These are phyloP conservation scores for Rhodophaea formosa DNA, from an alignment of 2,888 invertebrate genomes.

Conservation along the genomic window DNA sequence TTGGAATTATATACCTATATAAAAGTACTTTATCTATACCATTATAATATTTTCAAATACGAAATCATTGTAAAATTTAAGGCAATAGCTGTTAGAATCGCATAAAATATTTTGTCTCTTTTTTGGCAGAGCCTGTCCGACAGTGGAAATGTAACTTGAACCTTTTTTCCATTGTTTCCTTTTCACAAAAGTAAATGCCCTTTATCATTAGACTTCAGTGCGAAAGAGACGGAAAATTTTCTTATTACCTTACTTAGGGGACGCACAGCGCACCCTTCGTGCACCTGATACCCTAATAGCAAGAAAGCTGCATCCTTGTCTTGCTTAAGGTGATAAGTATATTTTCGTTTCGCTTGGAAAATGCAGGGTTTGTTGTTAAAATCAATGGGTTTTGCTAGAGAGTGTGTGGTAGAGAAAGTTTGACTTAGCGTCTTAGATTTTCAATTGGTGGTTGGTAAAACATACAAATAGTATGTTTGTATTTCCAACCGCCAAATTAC, in stretches of 20 bases:
- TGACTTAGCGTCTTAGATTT: background rate
- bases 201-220: background rate
- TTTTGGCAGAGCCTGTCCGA: background rate
- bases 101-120: background rate
- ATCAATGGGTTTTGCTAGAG: constrained; percentile 12
- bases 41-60: no score
- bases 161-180: background rate
- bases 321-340: background rate
- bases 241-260: constrained; percentile 16
- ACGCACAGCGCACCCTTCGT: constrained; percentile 8
- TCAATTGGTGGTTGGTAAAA: no score
- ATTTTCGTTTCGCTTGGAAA: constrained; percentile 2
- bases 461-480: no score
- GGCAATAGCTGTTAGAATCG: no score
- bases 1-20: no score
- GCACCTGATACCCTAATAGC: constrained; percentile 14
- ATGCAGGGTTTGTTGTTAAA: background rate
- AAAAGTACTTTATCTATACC: no score
- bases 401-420: background rate
- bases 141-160: background rate
- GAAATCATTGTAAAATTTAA: no score
- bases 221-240: constrained; percentile 6
- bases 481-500: no score
- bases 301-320: constrained; percentile 15
- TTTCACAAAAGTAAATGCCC: background rate